Evolutionary conservation across 2,888 invertebrate species (phyloP), one percentile per base, ranked within the genome.

Genomic region (Seira ritae): DNA sequence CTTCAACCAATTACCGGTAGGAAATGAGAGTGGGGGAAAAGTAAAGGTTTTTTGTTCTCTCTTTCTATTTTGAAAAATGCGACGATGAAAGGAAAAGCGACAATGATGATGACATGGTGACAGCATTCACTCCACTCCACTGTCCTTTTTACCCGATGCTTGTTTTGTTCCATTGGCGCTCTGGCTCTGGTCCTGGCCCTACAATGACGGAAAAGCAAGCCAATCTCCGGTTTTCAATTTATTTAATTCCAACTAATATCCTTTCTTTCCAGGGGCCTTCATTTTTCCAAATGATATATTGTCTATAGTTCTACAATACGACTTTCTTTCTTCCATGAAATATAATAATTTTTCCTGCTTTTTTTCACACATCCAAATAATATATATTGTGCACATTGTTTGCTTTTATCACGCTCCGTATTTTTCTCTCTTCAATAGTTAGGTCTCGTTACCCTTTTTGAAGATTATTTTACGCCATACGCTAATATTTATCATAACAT

Each of bases 181-280:
- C 42, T 42, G n/a, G n/a, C n/a, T n/a, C 42, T 12, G 42, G 3
- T 62, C 3, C 62, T 19, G n/a, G 3, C 20, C 62, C 42, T 70
- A 10, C 12, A 22, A 22, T 73, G 2, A 65, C 70, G 65, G 71
- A 76, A 75, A 76, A 75, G 62, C 65, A 22, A 66, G 37, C 74
- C 74, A 82, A 82, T 82, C 82, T 82, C 82, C 82, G 82, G 82
- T 76, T 82, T 76, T 72, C 82, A 82, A 76, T 76, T 76, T 42
- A 76, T 76, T 76, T 81, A 81, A 72, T 76, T 76, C 76, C 71
- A 42, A 77, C 72, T 71, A 71, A 60, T 17, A 42, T 73, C 62
- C 65, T 62, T 62, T 19, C 2, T 62, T 62, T 20, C 62, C 50
- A 15, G 50, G 50, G 15, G 12, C 50, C 17, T 50, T n/a, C 50